These are phyloP conservation scores for Camarhynchus parvulus DNA, from an alignment of 2,113 vertebrate genomes.

Conservation along the genomic window DNA sequence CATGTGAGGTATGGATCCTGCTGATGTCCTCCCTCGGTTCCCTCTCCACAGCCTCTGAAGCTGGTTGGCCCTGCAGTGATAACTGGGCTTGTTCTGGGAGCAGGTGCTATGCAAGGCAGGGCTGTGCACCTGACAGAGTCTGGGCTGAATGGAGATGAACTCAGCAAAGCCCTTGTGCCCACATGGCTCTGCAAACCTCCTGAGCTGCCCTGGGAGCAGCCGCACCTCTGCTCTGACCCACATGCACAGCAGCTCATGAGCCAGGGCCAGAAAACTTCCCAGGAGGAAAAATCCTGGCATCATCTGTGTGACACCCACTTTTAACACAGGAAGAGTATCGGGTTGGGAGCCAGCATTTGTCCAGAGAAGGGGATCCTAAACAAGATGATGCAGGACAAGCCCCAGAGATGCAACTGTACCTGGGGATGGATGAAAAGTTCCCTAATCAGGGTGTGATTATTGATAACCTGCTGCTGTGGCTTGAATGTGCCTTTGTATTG, in stretches of 20 bases:
- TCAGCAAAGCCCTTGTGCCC: neutral
- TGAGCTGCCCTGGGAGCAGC: fast-evolving
- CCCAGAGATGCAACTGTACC: neutral
- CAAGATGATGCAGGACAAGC: neutral
- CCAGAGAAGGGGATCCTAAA: neutral
- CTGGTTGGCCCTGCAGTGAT: neutral
- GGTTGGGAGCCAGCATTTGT: neutral
- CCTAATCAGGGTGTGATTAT: neutral
- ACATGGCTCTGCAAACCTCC: neutral
- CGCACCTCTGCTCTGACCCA: fast-evolving
- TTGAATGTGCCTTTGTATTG: fast-evolving
- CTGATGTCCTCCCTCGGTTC: neutral
- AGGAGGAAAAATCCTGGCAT: neutral
- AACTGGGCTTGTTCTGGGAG: neutral
- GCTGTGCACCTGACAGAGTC: neutral
- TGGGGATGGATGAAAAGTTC: neutral
- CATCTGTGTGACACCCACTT: neutral
- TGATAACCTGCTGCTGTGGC: neutral
- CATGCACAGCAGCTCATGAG: neutral
- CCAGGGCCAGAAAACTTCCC: neutral
- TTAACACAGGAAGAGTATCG: neutral
- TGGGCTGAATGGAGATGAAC: neutral
- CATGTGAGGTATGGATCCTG: neutral
- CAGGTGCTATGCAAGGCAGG: neutral
- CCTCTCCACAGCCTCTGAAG: neutral